Conservation (phyloP, 2,888 invertebrate genomes). For the Elegia similella region DNA sequence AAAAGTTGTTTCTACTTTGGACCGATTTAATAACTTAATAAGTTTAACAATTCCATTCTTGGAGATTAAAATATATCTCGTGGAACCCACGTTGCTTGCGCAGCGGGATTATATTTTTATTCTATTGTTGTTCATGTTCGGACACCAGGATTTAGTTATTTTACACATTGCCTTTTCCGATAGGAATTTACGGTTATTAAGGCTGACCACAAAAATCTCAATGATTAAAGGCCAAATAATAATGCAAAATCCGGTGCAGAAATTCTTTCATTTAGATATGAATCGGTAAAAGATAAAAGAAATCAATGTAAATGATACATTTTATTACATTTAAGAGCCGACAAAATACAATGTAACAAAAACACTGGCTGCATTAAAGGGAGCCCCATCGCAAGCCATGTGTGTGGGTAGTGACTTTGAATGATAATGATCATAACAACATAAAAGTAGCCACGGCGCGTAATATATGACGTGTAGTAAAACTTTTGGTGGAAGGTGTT, state of each 20-base stretch:
- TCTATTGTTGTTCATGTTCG: slow-evolving; percentile 13
- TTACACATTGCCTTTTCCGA: not conserved
- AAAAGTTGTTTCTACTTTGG: slow-evolving; percentile 49
- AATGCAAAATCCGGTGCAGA: not conserved
- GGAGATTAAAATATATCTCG: slow-evolving; percentile 46
- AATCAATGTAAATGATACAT: not conserved
- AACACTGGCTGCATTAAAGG: slow-evolving; percentile 38
- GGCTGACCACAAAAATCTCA: not conserved
- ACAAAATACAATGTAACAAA: slow-evolving; percentile 30
- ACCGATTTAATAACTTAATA: slow-evolving; percentile 66
- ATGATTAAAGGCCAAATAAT: not conserved
- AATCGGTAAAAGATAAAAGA: slow-evolving; percentile 2
- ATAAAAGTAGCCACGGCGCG: slow-evolving; percentile 73
- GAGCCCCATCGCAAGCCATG: slow-evolving; percentile 42
- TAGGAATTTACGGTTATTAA: not conserved
- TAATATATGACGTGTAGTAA: slow-evolving; percentile 76
- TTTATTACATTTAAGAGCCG: slow-evolving; percentile 33
- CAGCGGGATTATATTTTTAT: slow-evolving; percentile 31
- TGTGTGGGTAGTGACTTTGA: slow-evolving; percentile 74
- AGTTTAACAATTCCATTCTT: slow-evolving; percentile 59
- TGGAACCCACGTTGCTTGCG: slow-evolving; percentile 32
- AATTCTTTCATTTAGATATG: not conserved
- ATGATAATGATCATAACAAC: slow-evolving; percentile 78
- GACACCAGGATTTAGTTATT: slow-evolving; percentile 17
- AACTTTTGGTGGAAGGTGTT: slow-evolving; percentile 78